phyloP scores from a whole-genome alignment of 64 coral and sea anemone genomes.

The Pocillopora verrucosa region DNA sequence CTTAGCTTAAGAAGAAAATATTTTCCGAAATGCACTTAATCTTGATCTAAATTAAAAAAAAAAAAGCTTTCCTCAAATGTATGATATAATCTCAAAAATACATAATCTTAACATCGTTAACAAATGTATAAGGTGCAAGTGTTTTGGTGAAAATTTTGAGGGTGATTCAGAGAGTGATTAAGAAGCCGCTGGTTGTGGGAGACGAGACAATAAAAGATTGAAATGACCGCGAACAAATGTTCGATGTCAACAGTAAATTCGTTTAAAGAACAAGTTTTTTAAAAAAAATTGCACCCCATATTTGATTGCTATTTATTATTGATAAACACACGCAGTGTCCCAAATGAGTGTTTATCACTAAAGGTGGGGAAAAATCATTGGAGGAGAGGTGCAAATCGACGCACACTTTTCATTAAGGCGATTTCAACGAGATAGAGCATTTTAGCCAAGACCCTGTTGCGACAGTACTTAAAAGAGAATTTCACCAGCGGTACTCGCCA shows the following conservation, averaged over 20 bases:
- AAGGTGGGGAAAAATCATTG: conserved; percentile 3
- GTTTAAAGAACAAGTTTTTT: not conserved
- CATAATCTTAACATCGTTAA: not conserved
- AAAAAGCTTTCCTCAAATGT: not conserved
- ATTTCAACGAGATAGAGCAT: not conserved
- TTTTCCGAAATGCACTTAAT: too few species aligned
- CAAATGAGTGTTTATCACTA: not conserved
- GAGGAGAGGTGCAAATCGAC: not conserved
- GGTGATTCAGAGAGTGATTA: not conserved
- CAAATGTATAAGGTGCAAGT: not conserved
- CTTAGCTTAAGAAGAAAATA: not conserved
- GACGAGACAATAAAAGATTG: not conserved
- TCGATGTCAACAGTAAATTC: not conserved
- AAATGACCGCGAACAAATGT: not conserved
- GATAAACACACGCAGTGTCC: conserved; percentile 5
- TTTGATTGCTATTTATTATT: conserved; percentile 24
- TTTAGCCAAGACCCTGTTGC: not conserved
- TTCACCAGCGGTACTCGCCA: not conserved
- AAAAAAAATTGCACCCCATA: not conserved
- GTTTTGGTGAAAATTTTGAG: not conserved
- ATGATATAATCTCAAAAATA: not conserved
- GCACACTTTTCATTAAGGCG: not conserved
- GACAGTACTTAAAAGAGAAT: not conserved
- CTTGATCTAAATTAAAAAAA: not conserved
- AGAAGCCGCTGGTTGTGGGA: not conserved